Evolutionary conservation across 2,113 vertebrate genomes (phyloP), one percentile per base, ranked within the genome.

Genomic region (Desmodus rotundus): DNA sequence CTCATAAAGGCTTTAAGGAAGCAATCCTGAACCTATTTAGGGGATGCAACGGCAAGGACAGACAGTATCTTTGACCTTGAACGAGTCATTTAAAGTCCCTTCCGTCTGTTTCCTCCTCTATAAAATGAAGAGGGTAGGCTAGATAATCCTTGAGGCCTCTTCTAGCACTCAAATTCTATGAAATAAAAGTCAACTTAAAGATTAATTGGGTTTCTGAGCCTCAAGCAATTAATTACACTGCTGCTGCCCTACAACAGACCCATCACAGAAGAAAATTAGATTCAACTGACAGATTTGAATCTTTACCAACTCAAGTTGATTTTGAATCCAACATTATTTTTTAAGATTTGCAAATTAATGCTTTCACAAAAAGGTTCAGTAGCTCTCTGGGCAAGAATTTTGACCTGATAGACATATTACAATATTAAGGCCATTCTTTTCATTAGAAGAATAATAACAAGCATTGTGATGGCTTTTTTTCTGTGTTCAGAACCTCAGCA

Each of bases 151-250:
- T 16, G 76, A 90, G 93, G 94, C 72, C 76, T 90, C 77, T 68
- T 87, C 50, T 16, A 91, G 65, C 8, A 63, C 77, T 68, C 92
- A 77, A 80, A 33, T 83, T 87, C 73, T 90, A 85, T 43, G 95
- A 97, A 94, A 97, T 95, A 95, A 96, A 97, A 95, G 93, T 95
- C 97, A 96, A 58, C 93, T 91, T 87, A 88, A 89, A 97, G 97
- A 97, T 95, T 96, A 97, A 97, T 97, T 96, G 85, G 77, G 88
- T 93, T 97, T 96, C 82, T 93, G 94, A 97, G 97, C 97, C 97
- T 97, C 93, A 2, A 97, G 97, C 97, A 97, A 96, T 97, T 97
- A 97, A 96, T 97, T 97, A 96, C 94, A 89, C 91, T 93, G 94
- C 72, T 0, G 33, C 92, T 94, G 94, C 81, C 96, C 95, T 96